A percentile compares a stretch with the other conserved stretches of the same genome.
Evolutionary conservation across 2,888 invertebrate genomes (phyloP).

Genomic region (Apamea epomidion): DNA sequence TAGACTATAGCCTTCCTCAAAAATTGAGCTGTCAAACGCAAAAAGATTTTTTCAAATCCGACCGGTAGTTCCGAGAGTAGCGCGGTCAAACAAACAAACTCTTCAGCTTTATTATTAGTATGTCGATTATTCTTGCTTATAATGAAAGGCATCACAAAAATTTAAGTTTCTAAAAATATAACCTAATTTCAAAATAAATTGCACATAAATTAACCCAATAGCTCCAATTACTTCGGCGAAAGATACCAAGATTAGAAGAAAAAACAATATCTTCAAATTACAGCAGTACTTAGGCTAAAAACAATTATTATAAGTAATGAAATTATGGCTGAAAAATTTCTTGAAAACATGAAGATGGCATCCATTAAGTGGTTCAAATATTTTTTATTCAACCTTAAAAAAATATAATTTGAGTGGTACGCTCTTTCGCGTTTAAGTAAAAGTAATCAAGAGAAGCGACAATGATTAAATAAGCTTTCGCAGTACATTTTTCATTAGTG

Average conservation of each 20-base stretch:
- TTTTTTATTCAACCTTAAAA: slow-evolving; percentile 63
- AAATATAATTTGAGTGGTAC: slow-evolving; percentile 64
- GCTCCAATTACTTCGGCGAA: slow-evolving; percentile 2
- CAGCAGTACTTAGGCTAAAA: slow-evolving; percentile 31
- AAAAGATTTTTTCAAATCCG: neutral
- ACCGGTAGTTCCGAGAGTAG: neutral
- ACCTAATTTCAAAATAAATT: slow-evolving; percentile 20
- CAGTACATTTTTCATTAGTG: slow-evolving; percentile 44
- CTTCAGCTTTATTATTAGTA: no score
- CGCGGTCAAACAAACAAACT: no score
- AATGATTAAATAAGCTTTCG: slow-evolving; percentile 65
- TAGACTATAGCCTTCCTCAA: no score
- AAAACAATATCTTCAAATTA: slow-evolving; percentile 57
- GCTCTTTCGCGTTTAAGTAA: slow-evolving; percentile 62
- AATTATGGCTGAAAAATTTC: slow-evolving; percentile 50
- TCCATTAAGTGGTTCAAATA: slow-evolving; percentile 56
- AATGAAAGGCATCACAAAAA: neutral
- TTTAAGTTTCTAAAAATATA: slow-evolving; percentile 3
- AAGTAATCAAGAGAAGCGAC: slow-evolving; percentile 74
- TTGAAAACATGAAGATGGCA: slow-evolving; percentile 50
- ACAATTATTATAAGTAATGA: slow-evolving; percentile 59
- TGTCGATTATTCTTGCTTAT: neutral
- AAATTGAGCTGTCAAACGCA: no score
- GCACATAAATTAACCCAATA: slow-evolving; percentile 48
- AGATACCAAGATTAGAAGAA: slow-evolving; percentile 15